phyloP scores from a whole-genome alignment of 2,888 invertebrate species.

The Copidosoma aretas region DNA sequence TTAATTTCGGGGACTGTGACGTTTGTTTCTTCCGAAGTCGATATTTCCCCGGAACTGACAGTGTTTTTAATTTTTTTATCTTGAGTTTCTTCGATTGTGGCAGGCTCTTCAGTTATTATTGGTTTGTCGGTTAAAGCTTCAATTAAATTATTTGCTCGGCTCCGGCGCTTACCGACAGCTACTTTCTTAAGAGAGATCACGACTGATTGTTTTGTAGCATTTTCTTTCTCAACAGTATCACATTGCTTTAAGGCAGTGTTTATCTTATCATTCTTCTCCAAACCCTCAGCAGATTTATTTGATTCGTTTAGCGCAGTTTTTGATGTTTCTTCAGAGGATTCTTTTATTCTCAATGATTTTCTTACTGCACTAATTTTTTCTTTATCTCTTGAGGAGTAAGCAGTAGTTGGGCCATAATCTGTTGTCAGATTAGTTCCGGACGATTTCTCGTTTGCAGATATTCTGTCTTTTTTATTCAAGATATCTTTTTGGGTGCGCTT shows the following conservation, averaged over 20 bases:
- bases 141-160: slow-evolving; percentile 40
- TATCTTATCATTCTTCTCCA: no score
- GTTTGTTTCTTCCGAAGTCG: no score
- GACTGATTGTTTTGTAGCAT: not conserved
- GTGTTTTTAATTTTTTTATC: slow-evolving; percentile 1
- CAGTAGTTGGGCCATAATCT: not conserved
- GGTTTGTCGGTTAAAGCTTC: not conserved
- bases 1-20: no score
- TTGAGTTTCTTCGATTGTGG: not conserved
- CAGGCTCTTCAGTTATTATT: not conserved
- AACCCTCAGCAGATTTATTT: not conserved
- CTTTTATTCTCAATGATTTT: slow-evolving; percentile 49
- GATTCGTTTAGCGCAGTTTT: slow-evolving; percentile 23
- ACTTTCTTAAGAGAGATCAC: slow-evolving; percentile 18
- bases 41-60: not conserved
- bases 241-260: no score
- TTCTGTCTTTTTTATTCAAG: not conserved
- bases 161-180: slow-evolving; percentile 45
- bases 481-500: slow-evolving; percentile 18
- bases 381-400: slow-evolving; percentile 21
- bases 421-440: slow-evolving; percentile 5
- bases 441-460: not conserved
- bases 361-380: slow-evolving; percentile 43
- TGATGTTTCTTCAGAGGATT: slow-evolving; percentile 7
- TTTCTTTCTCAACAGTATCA: not conserved